Evolutionary conservation across 2,797 vertebrate species (phyloP), one percentile per base, ranked within the genome.

Genomic region (Synaphobranchus kaupii): DNA sequence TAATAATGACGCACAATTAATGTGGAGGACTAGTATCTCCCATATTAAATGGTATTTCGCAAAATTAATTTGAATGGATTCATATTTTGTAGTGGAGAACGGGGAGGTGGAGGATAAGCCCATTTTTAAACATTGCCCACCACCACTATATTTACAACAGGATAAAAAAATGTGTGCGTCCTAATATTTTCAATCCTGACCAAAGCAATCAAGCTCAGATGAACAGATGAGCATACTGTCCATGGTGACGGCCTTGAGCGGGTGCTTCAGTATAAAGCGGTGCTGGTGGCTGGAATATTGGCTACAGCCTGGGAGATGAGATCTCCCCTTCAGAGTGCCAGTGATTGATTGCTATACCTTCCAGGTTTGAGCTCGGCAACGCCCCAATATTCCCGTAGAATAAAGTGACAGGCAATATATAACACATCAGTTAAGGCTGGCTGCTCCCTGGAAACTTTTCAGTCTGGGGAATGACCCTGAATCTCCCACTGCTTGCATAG

Each of bases 321-420:
- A 96, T 96, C 94, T 91, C 91, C 88, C 83, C 90, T 90, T 90
- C 92, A 93, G 91, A 83, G 91, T 86, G 88, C 92, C 92, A 88
- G 94, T 96, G 96, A 96, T 96, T 94, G 95, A 96, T 96, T 95
- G 94, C 93, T 93, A 87, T 94, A 93, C 94, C 94, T 94, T 95
- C 94, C 93, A 94, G 93, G 93, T 94, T 94, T 94, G 94, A 95
- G 93, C 93, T 93, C 92, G 92, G 95, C 94, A 94, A 95, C 94
- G 93, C 95, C 95, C 95, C 94, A 95, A 96, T 96, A 95, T 96
- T 96, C 94, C 93, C 84, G 92, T 90, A 89, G 94, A 95, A 95
- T 94, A 94, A 95, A 95, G 94, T 96, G 95, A 95, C 95, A 96
- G 95, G 95, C 92, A 95, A 96, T 96, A 95, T 95, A 96, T 95